These are phyloP conservation scores for Pangasianodon gigas DNA, from an alignment of 2,113 vertebrate genomes.

Conservation along the genomic window DNA sequence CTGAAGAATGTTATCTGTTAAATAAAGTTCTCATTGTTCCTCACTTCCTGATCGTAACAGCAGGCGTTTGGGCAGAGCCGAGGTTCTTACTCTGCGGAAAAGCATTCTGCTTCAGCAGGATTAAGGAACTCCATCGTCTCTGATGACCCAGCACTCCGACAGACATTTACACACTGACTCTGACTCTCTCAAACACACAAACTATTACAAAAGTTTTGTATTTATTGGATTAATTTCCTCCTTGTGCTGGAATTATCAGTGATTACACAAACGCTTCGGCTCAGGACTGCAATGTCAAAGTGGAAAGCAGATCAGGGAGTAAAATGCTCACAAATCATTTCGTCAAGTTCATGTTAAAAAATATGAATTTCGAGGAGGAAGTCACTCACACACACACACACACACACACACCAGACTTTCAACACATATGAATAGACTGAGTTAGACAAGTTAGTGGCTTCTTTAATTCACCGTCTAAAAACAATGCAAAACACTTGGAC, in stretches of 20 bases:
- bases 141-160: slow-evolving; percentile 17
- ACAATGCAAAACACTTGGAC: neutral
- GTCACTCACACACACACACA: neutral
- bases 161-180: slow-evolving; percentile 1
- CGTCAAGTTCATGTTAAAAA: neutral
- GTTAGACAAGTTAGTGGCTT: neutral
- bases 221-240: slow-evolving; percentile 7
- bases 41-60: slow-evolving; percentile 67
- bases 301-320: neutral
- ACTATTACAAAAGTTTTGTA: neutral
- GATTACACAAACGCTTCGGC: neutral
- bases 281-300: neutral
- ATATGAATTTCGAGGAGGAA: neutral
- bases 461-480: neutral
- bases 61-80: slow-evolving; percentile 31
- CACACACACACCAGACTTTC: neutral
- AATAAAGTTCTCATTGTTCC: slow-evolving; percentile 74
- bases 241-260: neutral
- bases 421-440: neutral
- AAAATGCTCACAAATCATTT: neutral
- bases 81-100: neutral
- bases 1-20: slow-evolving; percentile 68
- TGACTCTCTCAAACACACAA: neutral
- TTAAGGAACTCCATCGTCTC: neutral
- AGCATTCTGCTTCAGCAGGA: neutral